Evolutionary conservation across 1,140 invertebrate genomes (phyloP).

Genomic region (Venturia canescens): DNA sequence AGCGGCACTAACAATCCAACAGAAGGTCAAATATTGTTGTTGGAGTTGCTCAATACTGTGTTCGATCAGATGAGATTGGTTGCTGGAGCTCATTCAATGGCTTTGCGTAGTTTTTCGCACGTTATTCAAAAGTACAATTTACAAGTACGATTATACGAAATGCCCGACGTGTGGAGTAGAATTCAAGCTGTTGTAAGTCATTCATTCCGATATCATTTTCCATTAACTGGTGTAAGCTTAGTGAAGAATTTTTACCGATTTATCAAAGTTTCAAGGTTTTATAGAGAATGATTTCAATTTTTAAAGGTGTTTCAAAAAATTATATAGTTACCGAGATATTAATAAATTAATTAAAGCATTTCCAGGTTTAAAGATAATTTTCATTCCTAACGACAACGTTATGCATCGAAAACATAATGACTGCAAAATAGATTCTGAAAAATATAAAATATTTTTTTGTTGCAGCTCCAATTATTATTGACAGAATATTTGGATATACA

Average conservation of each 20-base stretch:
- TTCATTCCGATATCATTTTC: slow-evolving; percentile 17
- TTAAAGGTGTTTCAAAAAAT: too few species aligned
- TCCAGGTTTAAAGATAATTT: not conserved
- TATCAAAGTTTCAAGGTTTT: too few species aligned
- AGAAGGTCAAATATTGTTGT: slow-evolving; percentile 68
- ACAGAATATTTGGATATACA: slow-evolving; percentile 91
- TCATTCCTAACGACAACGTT: too few species aligned
- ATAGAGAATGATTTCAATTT: not conserved
- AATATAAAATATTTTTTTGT: slow-evolving; percentile 49
- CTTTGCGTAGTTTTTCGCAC: slow-evolving; percentile 81
- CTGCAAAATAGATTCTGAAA: not conserved
- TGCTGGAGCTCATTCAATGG: slow-evolving; percentile 82
- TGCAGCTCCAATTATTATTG: slow-evolving; percentile 86
- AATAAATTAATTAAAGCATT: too few species aligned
- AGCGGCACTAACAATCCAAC: slow-evolving; percentile 11
- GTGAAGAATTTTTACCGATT: too few species aligned
- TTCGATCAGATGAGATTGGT: slow-evolving; percentile 87
- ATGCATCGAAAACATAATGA: not conserved
- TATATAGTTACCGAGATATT: too few species aligned
- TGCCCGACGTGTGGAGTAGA: slow-evolving; percentile 92
- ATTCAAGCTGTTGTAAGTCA: slow-evolving; percentile 89
- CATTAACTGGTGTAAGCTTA: too few species aligned
- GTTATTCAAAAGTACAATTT: slow-evolving; percentile 78
- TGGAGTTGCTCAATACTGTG: slow-evolving; percentile 81
- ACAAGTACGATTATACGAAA: slow-evolving; percentile 82